phyloP scores from a whole-genome alignment of 2,888 invertebrate species.

The Formica aserva region DNA sequence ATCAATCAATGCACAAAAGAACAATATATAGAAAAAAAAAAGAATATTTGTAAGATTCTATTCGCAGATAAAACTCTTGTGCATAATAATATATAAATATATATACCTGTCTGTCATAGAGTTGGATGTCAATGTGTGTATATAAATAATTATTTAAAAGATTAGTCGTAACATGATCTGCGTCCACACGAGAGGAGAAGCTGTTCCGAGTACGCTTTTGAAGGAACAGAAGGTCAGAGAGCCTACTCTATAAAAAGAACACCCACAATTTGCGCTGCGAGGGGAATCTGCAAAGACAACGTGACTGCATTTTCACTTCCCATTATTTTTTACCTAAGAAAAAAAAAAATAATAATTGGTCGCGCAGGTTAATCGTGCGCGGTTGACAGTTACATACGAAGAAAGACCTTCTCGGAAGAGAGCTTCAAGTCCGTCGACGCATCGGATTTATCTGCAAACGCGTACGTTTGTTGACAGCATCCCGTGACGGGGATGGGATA shows the following conservation, averaged over 20 bases:
- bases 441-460: slow-evolving; percentile 57
- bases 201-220: slow-evolving; percentile 70
- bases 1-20: slow-evolving; percentile 4
- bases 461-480: slow-evolving; percentile 33
- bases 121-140: slow-evolving; percentile 39
- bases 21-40: neutral
- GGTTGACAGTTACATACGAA: neutral
- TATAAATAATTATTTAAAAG: slow-evolving; percentile 53
- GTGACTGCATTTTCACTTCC: slow-evolving; percentile 62
- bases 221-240: slow-evolving; percentile 81
- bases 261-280: slow-evolving; percentile 73
- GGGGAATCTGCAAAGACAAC: slow-evolving; percentile 66
- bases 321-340: slow-evolving; percentile 61
- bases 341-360: neutral
- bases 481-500: slow-evolving; percentile 47
- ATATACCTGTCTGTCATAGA: slow-evolving; percentile 81
- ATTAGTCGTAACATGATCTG: slow-evolving; percentile 68
- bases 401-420: neutral
- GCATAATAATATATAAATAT: neutral
- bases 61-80: neutral
- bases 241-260: slow-evolving; percentile 84
- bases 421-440: slow-evolving; percentile 21
- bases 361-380: slow-evolving; percentile 24
- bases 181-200: slow-evolving; percentile 70
- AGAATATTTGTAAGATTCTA: neutral